phyloP scores from a whole-genome alignment of 2,113 vertebrate genomes.

The Origma solitaria region DNA sequence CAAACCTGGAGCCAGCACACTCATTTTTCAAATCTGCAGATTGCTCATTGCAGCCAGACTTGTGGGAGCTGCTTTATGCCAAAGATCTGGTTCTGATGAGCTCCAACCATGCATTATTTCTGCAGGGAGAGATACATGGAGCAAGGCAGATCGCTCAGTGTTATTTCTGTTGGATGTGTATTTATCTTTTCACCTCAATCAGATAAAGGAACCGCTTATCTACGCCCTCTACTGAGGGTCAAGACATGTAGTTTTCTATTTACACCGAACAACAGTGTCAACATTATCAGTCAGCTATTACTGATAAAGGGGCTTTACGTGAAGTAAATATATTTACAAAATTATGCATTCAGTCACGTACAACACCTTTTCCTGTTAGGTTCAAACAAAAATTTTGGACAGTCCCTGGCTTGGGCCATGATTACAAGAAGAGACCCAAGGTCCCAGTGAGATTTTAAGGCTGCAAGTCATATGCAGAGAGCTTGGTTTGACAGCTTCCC shows the following conservation, averaged over 20 bases:
- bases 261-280: background rate
- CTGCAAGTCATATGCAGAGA: background rate
- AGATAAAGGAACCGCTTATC: background rate
- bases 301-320: background rate
- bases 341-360: background rate
- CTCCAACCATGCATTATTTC: background rate
- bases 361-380: background rate
- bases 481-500: background rate
- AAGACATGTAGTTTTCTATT: background rate
- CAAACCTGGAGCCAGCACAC: background rate
- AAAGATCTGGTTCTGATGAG: constrained; percentile 3
- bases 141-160: background rate
- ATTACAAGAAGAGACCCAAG: background rate
- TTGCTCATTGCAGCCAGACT: background rate
- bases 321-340: background rate
- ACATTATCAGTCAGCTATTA: background rate
- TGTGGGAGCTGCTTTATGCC: background rate
- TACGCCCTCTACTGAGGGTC: background rate
- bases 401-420: background rate
- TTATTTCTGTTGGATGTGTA: background rate
- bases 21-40: background rate
- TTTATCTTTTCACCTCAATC: background rate
- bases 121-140: background rate
- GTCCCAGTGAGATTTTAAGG: background rate
- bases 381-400: background rate